A percentile compares a stretch with the other conserved stretches of the same genome.
Conservation (phyloP, 1,140 invertebrate genomes). For the Drosophila tristis region DNA sequence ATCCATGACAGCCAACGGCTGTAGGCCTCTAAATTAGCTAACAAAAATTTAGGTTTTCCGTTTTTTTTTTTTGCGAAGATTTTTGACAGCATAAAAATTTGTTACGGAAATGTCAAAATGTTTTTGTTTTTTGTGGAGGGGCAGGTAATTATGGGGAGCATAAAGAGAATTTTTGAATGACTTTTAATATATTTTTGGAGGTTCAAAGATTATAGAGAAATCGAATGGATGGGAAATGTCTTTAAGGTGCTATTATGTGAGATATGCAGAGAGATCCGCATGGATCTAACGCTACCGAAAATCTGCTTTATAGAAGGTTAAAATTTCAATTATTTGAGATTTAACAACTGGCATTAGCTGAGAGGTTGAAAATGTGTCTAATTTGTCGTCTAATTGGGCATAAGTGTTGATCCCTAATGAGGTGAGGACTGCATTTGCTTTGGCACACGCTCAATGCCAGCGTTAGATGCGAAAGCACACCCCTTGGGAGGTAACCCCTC, state of each 20-base stretch:
- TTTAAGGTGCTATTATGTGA: no score
- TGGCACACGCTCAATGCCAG: slow-evolving; percentile 67
- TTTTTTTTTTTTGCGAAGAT: slow-evolving; percentile 15
- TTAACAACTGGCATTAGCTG: no score
- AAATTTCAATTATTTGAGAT: no score
- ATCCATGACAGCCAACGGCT: slow-evolving; percentile 62
- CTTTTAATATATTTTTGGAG: background rate
- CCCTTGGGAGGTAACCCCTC: slow-evolving; percentile 18
- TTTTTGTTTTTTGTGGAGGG: background rate
- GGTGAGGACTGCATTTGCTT: slow-evolving; percentile 31
- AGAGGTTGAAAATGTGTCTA: no score
- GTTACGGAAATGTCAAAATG: slow-evolving; percentile 69
- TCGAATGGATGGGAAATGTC: no score
- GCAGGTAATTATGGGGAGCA: slow-evolving; percentile 15
- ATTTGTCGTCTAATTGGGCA: no score
- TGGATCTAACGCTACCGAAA: no score
- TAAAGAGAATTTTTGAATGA: background rate
- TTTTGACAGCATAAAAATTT: slow-evolving; percentile 49
- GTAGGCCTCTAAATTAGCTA: slow-evolving; percentile 68
- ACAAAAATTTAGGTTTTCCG: slow-evolving; percentile 18
- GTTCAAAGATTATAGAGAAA: no score
- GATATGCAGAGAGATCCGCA: no score
- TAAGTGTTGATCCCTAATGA: no score
- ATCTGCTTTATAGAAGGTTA: no score
- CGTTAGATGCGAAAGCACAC: background rate